phyloP scores from a whole-genome alignment of 2,797 vertebrate genomes.

The Heliangelus exortis region DNA sequence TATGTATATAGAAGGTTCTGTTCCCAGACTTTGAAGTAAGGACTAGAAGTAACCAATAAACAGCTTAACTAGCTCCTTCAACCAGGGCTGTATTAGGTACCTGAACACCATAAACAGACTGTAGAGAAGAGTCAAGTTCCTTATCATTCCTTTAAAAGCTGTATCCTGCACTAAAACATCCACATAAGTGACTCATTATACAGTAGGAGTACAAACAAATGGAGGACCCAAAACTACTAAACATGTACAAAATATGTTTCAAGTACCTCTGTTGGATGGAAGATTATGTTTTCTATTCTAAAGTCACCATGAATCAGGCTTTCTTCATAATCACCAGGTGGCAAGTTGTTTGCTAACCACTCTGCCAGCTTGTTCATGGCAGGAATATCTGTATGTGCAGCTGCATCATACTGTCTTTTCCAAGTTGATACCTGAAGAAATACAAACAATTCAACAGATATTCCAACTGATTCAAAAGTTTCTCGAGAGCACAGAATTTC shows the following conservation, averaged over 20 bases:
- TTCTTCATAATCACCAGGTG: slow-evolving; percentile 83
- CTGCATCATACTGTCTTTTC: slow-evolving; percentile 89
- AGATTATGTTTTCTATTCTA: slow-evolving; percentile 90
- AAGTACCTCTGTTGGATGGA: slow-evolving; percentile 90
- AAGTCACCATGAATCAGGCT: slow-evolving; percentile 92
- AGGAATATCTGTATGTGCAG: slow-evolving; percentile 86
- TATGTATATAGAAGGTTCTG: background rate
- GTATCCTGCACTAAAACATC: background rate
- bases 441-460: background rate
- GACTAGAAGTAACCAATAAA: background rate
- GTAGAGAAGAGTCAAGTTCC: background rate
- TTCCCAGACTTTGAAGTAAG: background rate
- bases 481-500: background rate
- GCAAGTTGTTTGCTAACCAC: slow-evolving; percentile 89
- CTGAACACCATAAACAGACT: background rate
- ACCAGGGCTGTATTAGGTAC: background rate
- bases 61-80: background rate
- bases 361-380: slow-evolving; percentile 86
- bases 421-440: slow-evolving; percentile 89
- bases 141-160: background rate
- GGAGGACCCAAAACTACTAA: background rate
- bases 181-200: fast-evolving
- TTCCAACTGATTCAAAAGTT: background rate
- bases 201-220: background rate
- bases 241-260: background rate